Conservation (phyloP, 2,888 invertebrate species). For the Unio delphinus region DNA sequence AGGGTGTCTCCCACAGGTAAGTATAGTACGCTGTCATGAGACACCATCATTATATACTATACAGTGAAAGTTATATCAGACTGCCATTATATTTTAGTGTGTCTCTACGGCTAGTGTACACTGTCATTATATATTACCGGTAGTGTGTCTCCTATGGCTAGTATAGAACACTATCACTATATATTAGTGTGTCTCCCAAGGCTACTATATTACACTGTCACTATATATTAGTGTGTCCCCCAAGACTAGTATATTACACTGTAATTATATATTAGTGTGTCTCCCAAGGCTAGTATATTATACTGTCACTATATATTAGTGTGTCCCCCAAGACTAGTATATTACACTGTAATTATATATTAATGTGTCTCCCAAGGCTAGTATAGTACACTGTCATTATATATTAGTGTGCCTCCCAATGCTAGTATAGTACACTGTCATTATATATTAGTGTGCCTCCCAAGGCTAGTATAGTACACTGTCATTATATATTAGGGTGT, state of each 20-base stretch:
- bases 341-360: conserved; percentile 22
- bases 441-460: background rate
- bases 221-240: background rate
- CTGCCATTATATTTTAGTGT: background rate
- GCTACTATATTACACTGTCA: background rate
- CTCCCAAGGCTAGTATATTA: no score
- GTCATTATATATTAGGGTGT: no score
- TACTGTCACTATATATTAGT: background rate
- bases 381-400: no score
- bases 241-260: background rate
- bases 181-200: no score
- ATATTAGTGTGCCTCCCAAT: background rate
- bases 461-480: conserved; percentile 8
- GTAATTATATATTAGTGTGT: no score
- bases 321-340: background rate
- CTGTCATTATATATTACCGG: conserved; percentile 23
- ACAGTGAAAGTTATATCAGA: background rate
- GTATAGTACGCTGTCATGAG: background rate
- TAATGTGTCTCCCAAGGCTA: background rate
- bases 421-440: background rate
- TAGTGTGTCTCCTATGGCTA: background rate
- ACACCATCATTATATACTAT: no score
- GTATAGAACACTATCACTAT: no score
- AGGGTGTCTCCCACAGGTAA: background rate
- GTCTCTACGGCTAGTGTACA: background rate